These are phyloP conservation scores for Lontra canadensis DNA, from an alignment of 2,113 vertebrate species.

Conservation along the genomic window DNA sequence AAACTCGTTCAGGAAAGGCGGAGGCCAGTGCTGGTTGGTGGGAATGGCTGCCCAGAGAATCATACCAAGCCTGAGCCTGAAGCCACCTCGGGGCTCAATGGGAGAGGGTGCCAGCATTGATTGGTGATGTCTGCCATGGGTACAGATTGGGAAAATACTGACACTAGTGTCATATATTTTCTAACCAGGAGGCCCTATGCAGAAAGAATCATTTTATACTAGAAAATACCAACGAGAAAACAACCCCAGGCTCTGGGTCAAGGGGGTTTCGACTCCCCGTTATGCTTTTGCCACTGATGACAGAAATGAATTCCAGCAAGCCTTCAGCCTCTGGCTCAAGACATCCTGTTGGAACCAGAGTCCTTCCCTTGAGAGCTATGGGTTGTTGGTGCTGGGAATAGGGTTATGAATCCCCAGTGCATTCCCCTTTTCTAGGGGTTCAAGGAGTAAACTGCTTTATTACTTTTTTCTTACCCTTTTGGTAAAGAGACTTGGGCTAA, in stretches of 20 bases:
- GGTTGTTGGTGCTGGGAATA: neutral
- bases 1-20: neutral
- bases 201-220: neutral
- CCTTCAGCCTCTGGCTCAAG: neutral
- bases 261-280: neutral
- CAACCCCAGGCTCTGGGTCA: neutral
- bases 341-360: neutral
- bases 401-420: neutral
- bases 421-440: neutral
- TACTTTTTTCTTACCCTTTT: neutral
- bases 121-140: neutral
- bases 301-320: neutral
- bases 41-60: neutral
- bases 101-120: neutral
- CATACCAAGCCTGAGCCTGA: neutral
- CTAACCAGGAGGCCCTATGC: neutral
- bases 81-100: neutral
- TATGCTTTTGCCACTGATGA: neutral
- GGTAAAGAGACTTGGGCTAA: neutral
- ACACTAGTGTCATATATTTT: neutral
- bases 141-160: neutral
- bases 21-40: neutral
- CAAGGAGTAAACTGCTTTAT: neutral
- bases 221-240: conserved; percentile 12
- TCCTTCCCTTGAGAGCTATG: neutral